Base-by-base conservation (phyloP, 2,113 vertebrate species). In the Dendropsophus ebraccatus region DNA sequence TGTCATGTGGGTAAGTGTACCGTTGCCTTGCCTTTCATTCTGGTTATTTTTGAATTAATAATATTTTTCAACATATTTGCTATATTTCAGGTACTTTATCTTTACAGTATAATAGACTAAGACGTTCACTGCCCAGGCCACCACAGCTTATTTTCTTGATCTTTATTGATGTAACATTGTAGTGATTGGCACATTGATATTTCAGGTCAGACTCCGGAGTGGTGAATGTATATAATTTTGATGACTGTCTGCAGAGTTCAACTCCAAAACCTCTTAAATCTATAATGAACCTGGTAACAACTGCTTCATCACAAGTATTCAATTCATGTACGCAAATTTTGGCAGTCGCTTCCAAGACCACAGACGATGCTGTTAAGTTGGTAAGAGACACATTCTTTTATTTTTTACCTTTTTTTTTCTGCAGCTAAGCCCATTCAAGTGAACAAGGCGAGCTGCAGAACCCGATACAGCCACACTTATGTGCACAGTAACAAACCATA, bases 1-100 rank as follows among this genome's bases (percentile, higher is more conserved):
- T 99, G 80, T 96, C 97, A 52, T 99, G 98, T 90, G 97, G 98
- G 98, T 99, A 91, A 95, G 96, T 92, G 88, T 60, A 35, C 17
- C 35, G 65, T 16, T 2, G 8, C 23, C 56, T 11, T 1, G n/a
- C 7, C 56, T 25, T 10, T 8, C n/a, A n/a, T n/a, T 1, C n/a
- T 16, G 9, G 7, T 13, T 35, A 69, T 54, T 30, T 58, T 58
- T 58, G 56, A 47, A 47, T 47, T 47, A 5, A 47, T 5, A 47
- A 10, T 47, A 47, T 47, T 10, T 47, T 47, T 47, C 4, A 47
- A 47, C 10, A 47, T 47, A 5, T 5, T 47, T 47, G 10, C 45
- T 10, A 4, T 10, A 47, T 47, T 10, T 47, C 4, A 47, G 45
- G 10, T 5, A 10, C 45, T 47, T 4, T 47, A 47, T 4, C 45